These are phyloP conservation scores for Microchirus variegatus DNA, from an alignment of 2,797 vertebrate genomes.

Conservation along the genomic window DNA sequence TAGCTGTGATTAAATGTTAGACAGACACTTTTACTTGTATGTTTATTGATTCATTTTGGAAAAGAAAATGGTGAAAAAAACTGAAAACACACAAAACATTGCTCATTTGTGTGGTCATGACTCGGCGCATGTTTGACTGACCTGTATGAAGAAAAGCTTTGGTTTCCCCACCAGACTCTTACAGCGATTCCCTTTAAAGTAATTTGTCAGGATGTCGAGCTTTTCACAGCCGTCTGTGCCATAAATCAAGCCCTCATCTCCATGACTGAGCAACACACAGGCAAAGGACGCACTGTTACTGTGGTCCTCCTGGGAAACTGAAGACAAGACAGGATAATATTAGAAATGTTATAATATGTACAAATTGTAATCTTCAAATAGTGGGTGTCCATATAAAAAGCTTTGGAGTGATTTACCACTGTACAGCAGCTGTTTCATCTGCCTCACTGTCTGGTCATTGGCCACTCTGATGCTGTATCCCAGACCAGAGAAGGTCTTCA, in stretches of 20 bases:
- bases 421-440: slow-evolving; percentile 56
- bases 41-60: too few species aligned
- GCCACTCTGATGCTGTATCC: slow-evolving; percentile 57
- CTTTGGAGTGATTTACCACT: slow-evolving; percentile 46
- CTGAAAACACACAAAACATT: too few species aligned
- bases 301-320: slow-evolving; percentile 78
- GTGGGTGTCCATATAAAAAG: too few species aligned
- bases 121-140: slow-evolving; percentile 26
- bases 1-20: not conserved
- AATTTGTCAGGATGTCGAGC: slow-evolving; percentile 58
- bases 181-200: slow-evolving; percentile 74
- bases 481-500: slow-evolving; percentile 57
- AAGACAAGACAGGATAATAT: too few species aligned
- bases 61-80: not conserved
- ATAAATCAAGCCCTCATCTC: slow-evolving; percentile 73
- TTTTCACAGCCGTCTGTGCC: slow-evolving; percentile 60
- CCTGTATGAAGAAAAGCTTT: slow-evolving; percentile 86
- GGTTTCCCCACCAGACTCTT: slow-evolving; percentile 78
- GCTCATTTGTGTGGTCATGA: too few species aligned
- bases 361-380: too few species aligned
- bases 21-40: too few species aligned
- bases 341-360: too few species aligned
- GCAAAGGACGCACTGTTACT: slow-evolving; percentile 74
- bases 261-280: slow-evolving; percentile 82
- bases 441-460: slow-evolving; percentile 60